Evolutionary conservation across 2,797 vertebrate genomes (phyloP), one percentile per base, ranked within the genome.

Genomic region (Acanthopagrus latus): DNA sequence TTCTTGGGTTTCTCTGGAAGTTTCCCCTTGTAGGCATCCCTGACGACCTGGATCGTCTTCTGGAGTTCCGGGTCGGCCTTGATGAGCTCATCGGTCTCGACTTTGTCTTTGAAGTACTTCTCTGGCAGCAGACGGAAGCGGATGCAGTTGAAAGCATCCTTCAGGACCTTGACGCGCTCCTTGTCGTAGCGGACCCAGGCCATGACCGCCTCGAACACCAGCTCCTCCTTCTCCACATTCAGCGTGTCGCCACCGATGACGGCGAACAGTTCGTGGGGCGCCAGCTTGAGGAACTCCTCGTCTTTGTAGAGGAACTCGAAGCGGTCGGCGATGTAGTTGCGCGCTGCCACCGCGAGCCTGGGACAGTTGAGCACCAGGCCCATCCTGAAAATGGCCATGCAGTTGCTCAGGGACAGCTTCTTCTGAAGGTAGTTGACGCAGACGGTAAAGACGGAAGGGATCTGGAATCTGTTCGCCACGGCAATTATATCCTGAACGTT

Each of bases 391-490:
- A 99, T 98, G 81, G 97, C 98, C 83, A 99, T 88, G 51, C 97
- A 99, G 91, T 99, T 99, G 2, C 88, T 81, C 7, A 95, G 60
- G 2, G 97, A 97, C 17, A 99, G 94, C 91, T 97, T 98, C 89
- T 97, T 97, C 94, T 99, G 98, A 27, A 99, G 96, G 48, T 99
- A 99, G 84, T 98, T 99, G 63, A 99, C 98, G 0, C 98, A 99
- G 25, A 99, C 97, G 0, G 98, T 99, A 90, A 99, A 99, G 51
- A 99, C 97, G 0, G 98, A 99, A 0, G 98, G 98, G 86, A 99
- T 99, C 94, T 99, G 98, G 92, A 99, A 99, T 69, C 97, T 96
- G 92, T 97, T 99, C 8, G 98, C 97, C 91, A 99, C 90, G 2
- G 97, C 96, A 59, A 99, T 98, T 68, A 99, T 97, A 85, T 99